Evolutionary conservation across 1,140 invertebrate genomes (phyloP).

Genomic region (Hirudo medicinalis): DNA sequence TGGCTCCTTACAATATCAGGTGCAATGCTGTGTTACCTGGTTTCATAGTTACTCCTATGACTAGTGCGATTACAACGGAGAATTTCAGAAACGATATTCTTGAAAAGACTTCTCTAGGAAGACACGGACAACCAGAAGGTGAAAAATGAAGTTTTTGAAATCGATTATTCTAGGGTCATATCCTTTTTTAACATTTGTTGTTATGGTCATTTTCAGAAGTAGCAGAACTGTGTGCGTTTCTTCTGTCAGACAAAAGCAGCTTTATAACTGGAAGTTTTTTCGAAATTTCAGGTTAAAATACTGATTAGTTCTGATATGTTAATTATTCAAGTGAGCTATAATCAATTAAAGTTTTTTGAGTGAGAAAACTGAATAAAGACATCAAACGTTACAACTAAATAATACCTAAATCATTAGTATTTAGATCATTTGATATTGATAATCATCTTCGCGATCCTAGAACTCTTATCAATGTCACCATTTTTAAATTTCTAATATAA

Average conservation of each 20-base stretch:
- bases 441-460: too few relatives aligned
- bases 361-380: too few relatives aligned
- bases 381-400: too few relatives aligned
- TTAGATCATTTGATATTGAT: too few relatives aligned
- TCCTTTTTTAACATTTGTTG: too few relatives aligned
- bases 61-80: constrained; percentile 55
- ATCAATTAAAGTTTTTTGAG: too few relatives aligned
- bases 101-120: constrained; percentile 52
- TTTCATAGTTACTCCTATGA: constrained; percentile 72
- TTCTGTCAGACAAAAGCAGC: constrained; percentile 66
- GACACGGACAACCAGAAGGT: constrained; percentile 62
- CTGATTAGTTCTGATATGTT: too few relatives aligned
- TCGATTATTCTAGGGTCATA: background rate
- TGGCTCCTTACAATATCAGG: constrained; percentile 55
- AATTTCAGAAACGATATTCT: constrained; percentile 52
- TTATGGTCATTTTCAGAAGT: constrained; percentile 49
- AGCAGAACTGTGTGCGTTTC: constrained; percentile 68
- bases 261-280: constrained; percentile 69
- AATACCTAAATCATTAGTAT: too few relatives aligned
- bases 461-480: too few relatives aligned
- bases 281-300: constrained; percentile 52
- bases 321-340: too few relatives aligned
- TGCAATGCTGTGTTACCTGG: constrained; percentile 70
- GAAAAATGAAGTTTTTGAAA: constrained; percentile 23
- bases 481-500: too few relatives aligned